Conservation (phyloP, 2,113 vertebrate species). For the Microtus montanus region DNA sequence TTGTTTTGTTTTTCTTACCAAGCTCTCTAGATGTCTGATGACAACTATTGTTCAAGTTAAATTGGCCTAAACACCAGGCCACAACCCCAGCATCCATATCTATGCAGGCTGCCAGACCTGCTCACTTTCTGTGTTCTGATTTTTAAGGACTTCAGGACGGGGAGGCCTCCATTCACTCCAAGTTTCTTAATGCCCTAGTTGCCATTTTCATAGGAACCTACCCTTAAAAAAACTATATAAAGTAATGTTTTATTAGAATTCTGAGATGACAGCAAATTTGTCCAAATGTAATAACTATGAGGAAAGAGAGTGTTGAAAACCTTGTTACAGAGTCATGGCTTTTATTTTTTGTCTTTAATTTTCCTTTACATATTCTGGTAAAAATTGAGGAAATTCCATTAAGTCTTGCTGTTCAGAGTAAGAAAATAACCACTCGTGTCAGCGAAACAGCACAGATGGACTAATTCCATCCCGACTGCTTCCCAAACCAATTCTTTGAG, state of each 20-base stretch:
- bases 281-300: background rate
- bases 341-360: background rate
- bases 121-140: background rate
- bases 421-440: background rate
- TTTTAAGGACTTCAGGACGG: background rate
- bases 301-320: background rate
- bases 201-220: background rate
- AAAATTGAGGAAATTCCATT: background rate
- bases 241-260: background rate
- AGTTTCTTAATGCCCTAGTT: background rate
- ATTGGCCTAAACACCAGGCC: background rate
- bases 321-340: background rate
- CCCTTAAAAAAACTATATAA: background rate
- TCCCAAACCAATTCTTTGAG: background rate
- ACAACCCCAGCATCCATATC: background rate
- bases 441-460: background rate
- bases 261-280: background rate
- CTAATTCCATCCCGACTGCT: background rate
- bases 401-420: background rate
- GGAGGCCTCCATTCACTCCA: background rate
- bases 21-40: background rate
- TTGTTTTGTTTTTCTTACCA: background rate
- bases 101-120: background rate
- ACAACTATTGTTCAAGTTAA: background rate
- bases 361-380: background rate